Percentiles rank a stretch among this genome's conserved stretches.
These are phyloP conservation scores for Stomatorhinus ivindoensis DNA, from an alignment of 2,113 vertebrate genomes.

Conservation along the genomic window DNA sequence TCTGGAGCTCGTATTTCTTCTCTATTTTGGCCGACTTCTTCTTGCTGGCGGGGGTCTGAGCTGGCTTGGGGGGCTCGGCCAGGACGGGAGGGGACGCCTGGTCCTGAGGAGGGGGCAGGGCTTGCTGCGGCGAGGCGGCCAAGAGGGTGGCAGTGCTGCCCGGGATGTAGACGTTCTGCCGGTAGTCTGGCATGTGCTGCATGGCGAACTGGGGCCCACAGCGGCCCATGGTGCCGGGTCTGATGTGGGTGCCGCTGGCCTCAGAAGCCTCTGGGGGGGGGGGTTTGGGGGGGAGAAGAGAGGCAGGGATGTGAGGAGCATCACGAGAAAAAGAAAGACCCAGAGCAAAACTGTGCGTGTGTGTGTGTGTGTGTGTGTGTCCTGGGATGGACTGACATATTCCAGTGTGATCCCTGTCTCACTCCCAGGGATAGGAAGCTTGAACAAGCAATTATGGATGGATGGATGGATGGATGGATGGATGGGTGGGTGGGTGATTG, in stretches of 20 bases:
- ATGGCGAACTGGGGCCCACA: slow-evolving; percentile 95
- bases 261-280: slow-evolving; percentile 73
- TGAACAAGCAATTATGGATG: not conserved
- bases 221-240: slow-evolving; percentile 89
- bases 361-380: not conserved
- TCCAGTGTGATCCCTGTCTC: not conserved
- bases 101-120: slow-evolving; percentile 60
- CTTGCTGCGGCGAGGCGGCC: slow-evolving; percentile 70
- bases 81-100: slow-evolving; percentile 31
- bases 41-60: slow-evolving; percentile 77
- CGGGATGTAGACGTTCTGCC: slow-evolving; percentile 96
- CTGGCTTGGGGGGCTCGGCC: slow-evolving; percentile 64
- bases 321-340: not conserved
- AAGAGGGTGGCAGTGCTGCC: slow-evolving; percentile 89
- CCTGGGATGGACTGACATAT: not conserved
- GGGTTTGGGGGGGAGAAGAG: not conserved
- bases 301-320: not conserved
- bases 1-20: slow-evolving; percentile 71
- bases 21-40: slow-evolving; percentile 98
- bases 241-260: slow-evolving; percentile 69
- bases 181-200: slow-evolving; percentile 92
- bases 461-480: not conserved
- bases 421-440: not conserved
- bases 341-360: not conserved
- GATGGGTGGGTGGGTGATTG: not conserved